A percentile compares a stretch with the other conserved stretches of the same genome.
Conservation (phyloP, 2,888 invertebrate genomes). For the Argyresthia albistria region DNA sequence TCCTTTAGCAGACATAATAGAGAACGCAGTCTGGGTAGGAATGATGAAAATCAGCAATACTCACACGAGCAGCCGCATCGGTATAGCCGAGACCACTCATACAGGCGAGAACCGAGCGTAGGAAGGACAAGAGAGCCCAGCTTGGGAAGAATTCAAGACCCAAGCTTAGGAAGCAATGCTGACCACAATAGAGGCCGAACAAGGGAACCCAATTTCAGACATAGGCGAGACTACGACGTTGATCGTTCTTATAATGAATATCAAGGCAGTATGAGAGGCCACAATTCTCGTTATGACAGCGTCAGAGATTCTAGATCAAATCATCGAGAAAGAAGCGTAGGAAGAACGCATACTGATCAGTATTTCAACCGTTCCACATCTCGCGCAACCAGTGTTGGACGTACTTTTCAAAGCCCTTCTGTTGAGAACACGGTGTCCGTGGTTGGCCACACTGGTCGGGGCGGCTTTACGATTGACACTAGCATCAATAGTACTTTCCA, state of each 20-base stretch:
- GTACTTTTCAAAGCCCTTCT: slow-evolving; percentile 11
- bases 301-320: slow-evolving; percentile 18
- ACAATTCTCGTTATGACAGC: slow-evolving; percentile 10
- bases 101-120: slow-evolving; percentile 15
- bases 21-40: too few relatives aligned
- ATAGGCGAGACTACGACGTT: slow-evolving; percentile 17
- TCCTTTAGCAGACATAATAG: too few relatives aligned
- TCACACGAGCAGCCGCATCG: too few relatives aligned
- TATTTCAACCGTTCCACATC: slow-evolving; percentile 13
- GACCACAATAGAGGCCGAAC: too few relatives aligned
- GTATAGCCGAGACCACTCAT: not conserved
- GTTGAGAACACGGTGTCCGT: slow-evolving; percentile 27
- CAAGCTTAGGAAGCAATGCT: slow-evolving; percentile 8
- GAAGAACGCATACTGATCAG: slow-evolving; percentile 15
- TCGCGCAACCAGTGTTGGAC: slow-evolving; percentile 21
- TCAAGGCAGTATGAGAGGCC: slow-evolving; percentile 3
- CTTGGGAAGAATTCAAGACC: slow-evolving; percentile 18
- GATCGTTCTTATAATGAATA: slow-evolving; percentile 16
- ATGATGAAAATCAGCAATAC: too few relatives aligned
- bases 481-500: slow-evolving; percentile 51
- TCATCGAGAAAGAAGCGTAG: slow-evolving; percentile 28
- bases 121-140: slow-evolving; percentile 18
- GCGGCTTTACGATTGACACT: slow-evolving; percentile 53
- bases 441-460: slow-evolving; percentile 28
- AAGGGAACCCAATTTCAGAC: too few relatives aligned